Evolutionary conservation across 2,113 vertebrate genomes (phyloP), one percentile per base, ranked within the genome.

Genomic region (Indicator maculatus): DNA sequence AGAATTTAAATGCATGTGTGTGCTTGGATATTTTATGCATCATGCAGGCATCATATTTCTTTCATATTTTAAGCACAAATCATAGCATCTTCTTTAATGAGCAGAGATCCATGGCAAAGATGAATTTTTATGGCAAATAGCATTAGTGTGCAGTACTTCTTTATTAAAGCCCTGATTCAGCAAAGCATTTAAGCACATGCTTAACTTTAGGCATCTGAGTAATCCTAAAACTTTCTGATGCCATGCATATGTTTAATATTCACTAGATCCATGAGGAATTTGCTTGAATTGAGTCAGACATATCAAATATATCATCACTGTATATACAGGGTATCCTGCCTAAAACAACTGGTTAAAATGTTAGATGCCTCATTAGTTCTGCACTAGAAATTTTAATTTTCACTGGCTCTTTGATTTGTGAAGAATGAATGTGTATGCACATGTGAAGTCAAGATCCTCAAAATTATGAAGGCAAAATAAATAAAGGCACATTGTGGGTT

Each of bases 81-180:
- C 91, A 93, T 45, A 61, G 74, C 73, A 94, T 95, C 91, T 93
- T 84, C 76, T 95, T 94, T 94, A 94, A 96, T 84, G 86, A 92
- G 86, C 55, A 86, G 55, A 84, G 80, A 84, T 86, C 44, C 16
- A 21, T 41, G 77, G 77, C 77, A 72, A 38, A 90, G 93, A 95
- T 88, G 55, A 87, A 94, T 96, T 92, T 97, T 97, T 94, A 95
- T 96, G 86, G 88, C 88, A 91, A 94, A 82, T 58, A 88, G 45
- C 90, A 94, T 55, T 94, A 50, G 36, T 38, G 77, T 53, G 80
- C 80, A 58, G 82, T 86, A 70, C 45, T 94, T 95, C 90, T 88
- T 95, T 83, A 88, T 95, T 90, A 92, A 96, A 91, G 36, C 9
- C 59, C 83, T 95, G 88, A 95, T 93, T 97, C 95, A 95, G 88